Conservation (phyloP, 2,888 invertebrate genomes). For the Drosophila cognata region DNA sequence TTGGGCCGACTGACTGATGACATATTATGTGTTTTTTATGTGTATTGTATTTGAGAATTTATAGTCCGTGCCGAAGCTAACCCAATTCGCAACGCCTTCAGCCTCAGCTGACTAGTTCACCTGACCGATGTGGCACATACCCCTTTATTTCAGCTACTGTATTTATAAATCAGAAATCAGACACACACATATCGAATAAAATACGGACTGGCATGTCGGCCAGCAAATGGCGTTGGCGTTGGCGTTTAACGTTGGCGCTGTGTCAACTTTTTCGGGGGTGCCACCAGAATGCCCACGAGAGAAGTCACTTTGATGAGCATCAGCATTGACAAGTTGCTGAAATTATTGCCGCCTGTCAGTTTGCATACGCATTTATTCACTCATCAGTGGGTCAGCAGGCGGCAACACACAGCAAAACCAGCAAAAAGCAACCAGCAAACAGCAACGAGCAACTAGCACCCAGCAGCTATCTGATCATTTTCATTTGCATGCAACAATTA, state of each 20-base stretch:
- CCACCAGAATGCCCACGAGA: constrained; percentile 20
- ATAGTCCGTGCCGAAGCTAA: constrained; percentile 53
- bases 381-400: constrained; percentile 50
- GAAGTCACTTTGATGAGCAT: constrained; percentile 77
- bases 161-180: constrained; percentile 69
- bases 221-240: constrained; percentile 37
- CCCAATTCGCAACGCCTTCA: constrained; percentile 53
- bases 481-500: constrained; percentile 41
- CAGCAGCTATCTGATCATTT: constrained; percentile 18
- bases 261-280: constrained; percentile 64
- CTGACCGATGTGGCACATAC: constrained; percentile 57
- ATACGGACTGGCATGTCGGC: constrained; percentile 40
- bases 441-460: background rate
- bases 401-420: background rate
- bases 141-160: constrained; percentile 64
- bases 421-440: background rate
- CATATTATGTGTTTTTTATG: constrained; percentile 27
- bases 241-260: constrained; percentile 56
- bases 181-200: constrained; percentile 61
- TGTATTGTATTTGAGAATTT: constrained; percentile 42
- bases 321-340: constrained; percentile 74
- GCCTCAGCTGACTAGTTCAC: constrained; percentile 54
- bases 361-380: constrained; percentile 70
- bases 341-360: constrained; percentile 75
- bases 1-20: constrained; percentile 20